Conservation (phyloP, 1,140 invertebrate genomes). For the Lepidostoma basale region DNA sequence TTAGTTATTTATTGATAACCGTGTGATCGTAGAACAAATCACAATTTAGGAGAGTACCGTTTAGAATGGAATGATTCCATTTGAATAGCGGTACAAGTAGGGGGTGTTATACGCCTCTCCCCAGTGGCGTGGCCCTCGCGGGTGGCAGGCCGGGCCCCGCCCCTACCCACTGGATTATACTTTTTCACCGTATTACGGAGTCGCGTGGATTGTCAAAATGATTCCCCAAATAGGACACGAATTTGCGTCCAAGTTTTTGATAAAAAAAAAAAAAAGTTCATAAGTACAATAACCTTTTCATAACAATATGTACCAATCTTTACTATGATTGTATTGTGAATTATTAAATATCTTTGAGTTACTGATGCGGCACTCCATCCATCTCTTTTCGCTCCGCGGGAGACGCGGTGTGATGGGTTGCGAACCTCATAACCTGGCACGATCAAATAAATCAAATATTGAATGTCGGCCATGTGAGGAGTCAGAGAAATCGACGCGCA, state of each 20-base stretch:
- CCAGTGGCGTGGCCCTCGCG: background rate
- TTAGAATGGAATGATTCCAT: too few relatives aligned
- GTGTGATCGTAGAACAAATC: too few relatives aligned
- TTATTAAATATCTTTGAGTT: background rate
- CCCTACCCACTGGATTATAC: constrained; percentile 6
- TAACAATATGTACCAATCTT: background rate
- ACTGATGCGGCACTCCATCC: background rate
- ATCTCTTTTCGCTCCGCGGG: background rate
- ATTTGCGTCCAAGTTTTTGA: background rate
- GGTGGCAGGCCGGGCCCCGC: background rate
- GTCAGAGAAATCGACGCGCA: too few relatives aligned
- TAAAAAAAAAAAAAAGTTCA: background rate
- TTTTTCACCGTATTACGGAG: constrained; percentile 4
- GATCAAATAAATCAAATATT: too few relatives aligned
- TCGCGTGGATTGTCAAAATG: constrained; percentile 4
- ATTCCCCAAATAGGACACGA: background rate
- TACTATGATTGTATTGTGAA: background rate
- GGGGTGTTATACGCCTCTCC: background rate
- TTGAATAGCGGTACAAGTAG: too few relatives aligned
- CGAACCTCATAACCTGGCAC: too few relatives aligned
- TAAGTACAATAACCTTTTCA: background rate
- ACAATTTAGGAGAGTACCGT: too few relatives aligned
- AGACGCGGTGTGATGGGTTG: too few relatives aligned
- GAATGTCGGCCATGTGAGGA: too few relatives aligned
- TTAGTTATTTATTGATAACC: too few relatives aligned